Conservation (phyloP, 1,140 invertebrate genomes). For the Sarcophaga peregrina region DNA sequence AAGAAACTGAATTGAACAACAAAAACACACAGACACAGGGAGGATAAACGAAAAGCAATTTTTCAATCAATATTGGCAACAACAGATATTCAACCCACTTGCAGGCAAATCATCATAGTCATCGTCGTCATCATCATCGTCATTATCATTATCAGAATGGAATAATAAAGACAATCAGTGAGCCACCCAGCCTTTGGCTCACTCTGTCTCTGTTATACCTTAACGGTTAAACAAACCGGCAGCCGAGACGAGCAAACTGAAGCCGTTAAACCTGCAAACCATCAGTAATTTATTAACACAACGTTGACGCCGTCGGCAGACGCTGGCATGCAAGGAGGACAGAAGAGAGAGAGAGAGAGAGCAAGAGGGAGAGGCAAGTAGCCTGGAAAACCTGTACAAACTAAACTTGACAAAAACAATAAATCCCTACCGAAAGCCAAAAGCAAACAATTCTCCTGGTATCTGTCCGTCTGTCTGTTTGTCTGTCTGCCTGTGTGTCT, state of each 20-base stretch:
- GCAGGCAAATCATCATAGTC: background rate
- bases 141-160: too few species aligned
- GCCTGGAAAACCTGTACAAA: constrained; percentile 17
- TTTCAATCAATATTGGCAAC: background rate
- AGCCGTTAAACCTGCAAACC: background rate
- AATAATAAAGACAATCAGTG: background rate
- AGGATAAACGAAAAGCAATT: background rate
- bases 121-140: too few species aligned
- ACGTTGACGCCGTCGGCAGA: background rate
- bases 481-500: background rate
- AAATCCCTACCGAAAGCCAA: constrained; percentile 17
- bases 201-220: background rate
- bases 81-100: background rate
- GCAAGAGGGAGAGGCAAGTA: background rate
- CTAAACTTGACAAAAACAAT: constrained; percentile 27
- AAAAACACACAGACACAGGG: background rate
- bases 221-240: too few species aligned
- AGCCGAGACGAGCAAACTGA: background rate
- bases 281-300: too few species aligned
- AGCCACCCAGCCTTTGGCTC: background rate
- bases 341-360: too few species aligned
- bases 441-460: background rate
- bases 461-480: background rate
- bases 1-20: background rate
- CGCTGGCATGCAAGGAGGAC: too few species aligned